Conservation (phyloP, 2,113 vertebrate species). For the Burhinus bistriatus region DNA sequence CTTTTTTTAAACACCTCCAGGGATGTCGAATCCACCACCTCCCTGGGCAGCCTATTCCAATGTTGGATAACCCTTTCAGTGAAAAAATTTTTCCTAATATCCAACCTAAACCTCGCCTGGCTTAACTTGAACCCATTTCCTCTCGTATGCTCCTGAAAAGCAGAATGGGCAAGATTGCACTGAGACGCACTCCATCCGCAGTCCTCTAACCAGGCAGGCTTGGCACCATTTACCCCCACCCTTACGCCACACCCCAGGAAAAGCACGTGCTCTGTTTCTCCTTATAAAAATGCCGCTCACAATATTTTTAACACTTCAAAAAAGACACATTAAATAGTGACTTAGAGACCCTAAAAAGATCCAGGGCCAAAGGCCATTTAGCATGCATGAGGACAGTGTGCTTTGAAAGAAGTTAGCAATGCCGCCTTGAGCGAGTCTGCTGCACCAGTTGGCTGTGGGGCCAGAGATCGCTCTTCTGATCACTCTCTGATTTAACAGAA, state of each 20-base stretch:
- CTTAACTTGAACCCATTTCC: too few species aligned
- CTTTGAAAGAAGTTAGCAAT: not conserved
- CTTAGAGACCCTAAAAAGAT: not conserved
- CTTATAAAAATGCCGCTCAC: accelerated
- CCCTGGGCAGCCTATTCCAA: too few species aligned
- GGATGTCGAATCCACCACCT: too few species aligned
- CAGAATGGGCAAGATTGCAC: not conserved
- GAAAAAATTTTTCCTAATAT: too few species aligned
- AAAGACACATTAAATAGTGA: not conserved
- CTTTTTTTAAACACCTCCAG: too few species aligned
- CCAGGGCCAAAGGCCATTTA: not conserved
- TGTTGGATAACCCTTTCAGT: too few species aligned
- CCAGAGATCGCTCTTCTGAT: not conserved
- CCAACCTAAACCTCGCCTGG: too few species aligned
- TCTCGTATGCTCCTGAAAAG: not conserved
- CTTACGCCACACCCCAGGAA: not conserved
- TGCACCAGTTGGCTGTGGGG: not conserved
- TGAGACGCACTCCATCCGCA: not conserved
- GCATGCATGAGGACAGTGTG: not conserved
- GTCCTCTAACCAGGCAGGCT: not conserved
- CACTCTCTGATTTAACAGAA: not conserved
- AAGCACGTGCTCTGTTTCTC: not conserved
- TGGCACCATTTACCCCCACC: not conserved
- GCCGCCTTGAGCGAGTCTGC: accelerated
- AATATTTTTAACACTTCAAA: not conserved